Conservation (phyloP, 1,140 invertebrate species). For the Drosophila saltans region DNA sequence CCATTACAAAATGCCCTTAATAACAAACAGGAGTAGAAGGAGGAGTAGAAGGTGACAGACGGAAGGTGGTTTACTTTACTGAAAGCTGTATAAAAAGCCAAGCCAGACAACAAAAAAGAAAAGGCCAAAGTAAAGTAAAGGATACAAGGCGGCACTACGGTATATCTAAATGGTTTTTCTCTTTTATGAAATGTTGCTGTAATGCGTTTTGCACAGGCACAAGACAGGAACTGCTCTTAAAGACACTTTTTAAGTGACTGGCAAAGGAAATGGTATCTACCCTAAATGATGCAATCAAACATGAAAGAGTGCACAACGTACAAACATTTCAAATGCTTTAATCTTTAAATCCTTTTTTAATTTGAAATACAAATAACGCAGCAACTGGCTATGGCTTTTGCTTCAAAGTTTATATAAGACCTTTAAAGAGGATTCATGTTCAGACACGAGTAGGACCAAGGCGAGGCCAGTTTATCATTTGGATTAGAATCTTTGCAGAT, state of each 20-base stretch:
- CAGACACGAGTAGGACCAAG: no score
- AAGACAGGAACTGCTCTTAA: slow-evolving; percentile 4
- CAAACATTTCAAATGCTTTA: no score
- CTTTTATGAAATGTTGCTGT: slow-evolving; percentile 7
- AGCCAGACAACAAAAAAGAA: neutral
- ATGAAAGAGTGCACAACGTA: neutral
- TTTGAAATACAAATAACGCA: neutral
- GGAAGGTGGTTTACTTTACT: neutral
- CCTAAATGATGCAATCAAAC: slow-evolving; percentile 17
- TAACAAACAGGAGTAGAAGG: slow-evolving; percentile 11
- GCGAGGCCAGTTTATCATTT: no score
- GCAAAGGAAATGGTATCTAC: neutral
- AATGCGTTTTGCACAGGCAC: neutral
- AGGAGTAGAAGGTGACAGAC: slow-evolving; percentile 16
- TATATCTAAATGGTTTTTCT: slow-evolving; percentile 5
- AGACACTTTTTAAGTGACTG: neutral
- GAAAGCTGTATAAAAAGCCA: slow-evolving; percentile 1
- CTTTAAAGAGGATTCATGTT: no score
- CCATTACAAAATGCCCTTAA: slow-evolving; percentile 46
- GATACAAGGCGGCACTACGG: slow-evolving; percentile 1
- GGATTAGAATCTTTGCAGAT: no score
- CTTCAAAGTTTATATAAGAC: no score
- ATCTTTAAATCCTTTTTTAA: neutral
- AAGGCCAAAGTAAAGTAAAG: slow-evolving; percentile 7
- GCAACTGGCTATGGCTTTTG: no score